A percentile compares a stretch with the other conserved stretches of the same genome.
Conservation (phyloP, 1,140 invertebrate genomes). For the Pogonus chalceus region DNA sequence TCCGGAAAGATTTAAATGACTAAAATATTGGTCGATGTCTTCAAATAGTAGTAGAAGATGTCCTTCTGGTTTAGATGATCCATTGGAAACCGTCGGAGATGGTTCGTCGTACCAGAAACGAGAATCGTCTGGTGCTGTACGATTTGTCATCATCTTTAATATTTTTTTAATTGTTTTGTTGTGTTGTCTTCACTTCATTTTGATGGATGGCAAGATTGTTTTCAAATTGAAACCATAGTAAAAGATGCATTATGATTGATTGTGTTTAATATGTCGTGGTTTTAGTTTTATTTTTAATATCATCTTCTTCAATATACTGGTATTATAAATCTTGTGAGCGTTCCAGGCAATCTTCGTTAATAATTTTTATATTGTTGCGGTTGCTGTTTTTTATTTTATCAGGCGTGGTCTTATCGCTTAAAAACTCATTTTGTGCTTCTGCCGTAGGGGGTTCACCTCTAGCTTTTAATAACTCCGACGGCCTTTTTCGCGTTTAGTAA, state of each 20-base stretch:
- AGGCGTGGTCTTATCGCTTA: neutral
- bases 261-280: neutral
- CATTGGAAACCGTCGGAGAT: neutral
- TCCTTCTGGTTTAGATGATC: conserved; percentile 10
- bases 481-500: neutral
- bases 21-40: conserved; percentile 33
- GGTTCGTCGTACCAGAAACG: neutral
- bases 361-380: neutral
- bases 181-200: neutral
- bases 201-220: neutral
- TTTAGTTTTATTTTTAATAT: too few species aligned
- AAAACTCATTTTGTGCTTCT: neutral
- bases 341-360: neutral
- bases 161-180: neutral
- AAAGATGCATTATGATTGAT: neutral
- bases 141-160: neutral
- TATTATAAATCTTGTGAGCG: neutral
- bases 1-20: conserved; percentile 24
- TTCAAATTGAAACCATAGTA: neutral
- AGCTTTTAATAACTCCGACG: neutral
- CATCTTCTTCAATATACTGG: neutral
- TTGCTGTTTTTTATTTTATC: neutral
- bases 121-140: neutral
- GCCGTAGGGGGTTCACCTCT: neutral
- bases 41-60: conserved; percentile 28